Percentiles rank a stretch among this genome's conserved stretches.
Evolutionary conservation across 2,888 invertebrate species (phyloP).

Genomic region (Pseudoips prasinana): DNA sequence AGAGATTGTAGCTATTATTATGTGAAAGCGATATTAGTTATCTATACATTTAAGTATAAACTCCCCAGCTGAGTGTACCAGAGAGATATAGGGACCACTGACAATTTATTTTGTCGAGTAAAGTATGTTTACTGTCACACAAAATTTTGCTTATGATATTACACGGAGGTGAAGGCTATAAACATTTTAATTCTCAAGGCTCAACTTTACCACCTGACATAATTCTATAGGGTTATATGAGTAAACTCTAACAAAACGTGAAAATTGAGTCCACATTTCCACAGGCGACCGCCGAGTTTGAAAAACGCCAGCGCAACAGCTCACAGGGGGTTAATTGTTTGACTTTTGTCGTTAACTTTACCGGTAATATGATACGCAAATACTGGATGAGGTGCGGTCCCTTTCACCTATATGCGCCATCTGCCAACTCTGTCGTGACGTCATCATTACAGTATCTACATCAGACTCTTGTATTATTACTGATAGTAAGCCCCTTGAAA

Average conservation of each 20-base stretch:
- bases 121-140: slow-evolving; percentile 25
- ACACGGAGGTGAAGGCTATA: slow-evolving; percentile 19
- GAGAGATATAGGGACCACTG: slow-evolving; percentile 11
- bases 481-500: slow-evolving; percentile 39
- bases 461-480: slow-evolving; percentile 26
- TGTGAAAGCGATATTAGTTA: slow-evolving; percentile 21
- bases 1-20: slow-evolving; percentile 35
- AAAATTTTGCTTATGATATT: slow-evolving; percentile 30
- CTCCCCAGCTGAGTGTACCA: slow-evolving; percentile 5
- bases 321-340: slow-evolving; percentile 62
- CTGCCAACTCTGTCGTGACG: slow-evolving; percentile 35
- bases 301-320: slow-evolving; percentile 50
- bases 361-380: slow-evolving; percentile 56
- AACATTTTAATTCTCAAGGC: slow-evolving; percentile 36
- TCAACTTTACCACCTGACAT: slow-evolving; percentile 32
- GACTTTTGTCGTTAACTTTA: slow-evolving; percentile 59
- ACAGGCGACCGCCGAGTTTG: slow-evolving; percentile 38
- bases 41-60: slow-evolving; percentile 22
- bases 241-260: slow-evolving; percentile 34
- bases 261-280: slow-evolving; percentile 38
- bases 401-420: slow-evolving; percentile 35
- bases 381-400: slow-evolving; percentile 31
- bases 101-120: slow-evolving; percentile 21
- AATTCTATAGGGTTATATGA: slow-evolving; percentile 32
- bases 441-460: slow-evolving; percentile 45